Evolutionary conservation across 2,797 vertebrate species (phyloP).

Genomic region (Ceyx erithaca): DNA sequence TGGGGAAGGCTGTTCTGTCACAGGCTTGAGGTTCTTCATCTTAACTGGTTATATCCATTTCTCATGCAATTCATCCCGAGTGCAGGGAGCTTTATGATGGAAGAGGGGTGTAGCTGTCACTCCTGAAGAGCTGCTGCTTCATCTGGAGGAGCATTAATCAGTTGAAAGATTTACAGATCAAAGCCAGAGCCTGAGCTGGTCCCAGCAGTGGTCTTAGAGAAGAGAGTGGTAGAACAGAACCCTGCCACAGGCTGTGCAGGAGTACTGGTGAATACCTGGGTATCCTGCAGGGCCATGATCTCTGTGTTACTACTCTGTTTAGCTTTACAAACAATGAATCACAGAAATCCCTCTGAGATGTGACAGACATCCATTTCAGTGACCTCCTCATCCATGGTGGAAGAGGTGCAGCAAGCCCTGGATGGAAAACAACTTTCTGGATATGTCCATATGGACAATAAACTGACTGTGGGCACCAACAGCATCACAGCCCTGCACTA

Average conservation of each 20-base stretch:
- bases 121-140: neutral
- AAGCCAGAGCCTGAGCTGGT: neutral
- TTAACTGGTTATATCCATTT: neutral
- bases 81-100: neutral
- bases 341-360: neutral
- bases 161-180: neutral
- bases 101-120: neutral
- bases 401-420: neutral
- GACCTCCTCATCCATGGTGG: neutral
- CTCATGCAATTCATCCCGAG: neutral
- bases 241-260: accelerated
- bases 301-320: neutral
- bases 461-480: neutral
- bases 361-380: neutral
- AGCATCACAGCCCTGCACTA: neutral
- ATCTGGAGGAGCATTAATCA: neutral
- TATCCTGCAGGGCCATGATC: neutral
- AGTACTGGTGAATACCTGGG: neutral
- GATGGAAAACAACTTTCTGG: neutral
- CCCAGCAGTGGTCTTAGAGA: neutral
- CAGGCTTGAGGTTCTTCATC: neutral
- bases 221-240: neutral
- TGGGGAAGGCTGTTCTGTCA: neutral
- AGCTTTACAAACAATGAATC: neutral
- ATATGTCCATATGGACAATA: neutral